These are phyloP conservation scores for Halcyon senegalensis DNA, from an alignment of 2,113 vertebrate genomes.

Conservation along the genomic window DNA sequence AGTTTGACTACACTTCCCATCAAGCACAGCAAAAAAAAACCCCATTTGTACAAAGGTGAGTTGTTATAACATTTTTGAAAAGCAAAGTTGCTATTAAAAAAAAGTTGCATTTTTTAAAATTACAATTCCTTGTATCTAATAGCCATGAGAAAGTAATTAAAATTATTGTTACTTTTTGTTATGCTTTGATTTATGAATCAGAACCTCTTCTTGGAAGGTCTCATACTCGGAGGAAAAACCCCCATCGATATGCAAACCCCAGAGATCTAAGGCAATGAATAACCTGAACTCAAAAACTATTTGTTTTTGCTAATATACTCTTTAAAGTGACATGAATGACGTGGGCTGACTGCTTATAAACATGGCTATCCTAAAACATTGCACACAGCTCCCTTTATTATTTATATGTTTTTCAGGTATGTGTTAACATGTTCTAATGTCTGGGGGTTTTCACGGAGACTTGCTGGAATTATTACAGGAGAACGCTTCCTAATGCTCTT, in stretches of 20 bases:
- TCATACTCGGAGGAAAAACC: neutral
- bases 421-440: neutral
- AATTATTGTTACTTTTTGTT: neutral
- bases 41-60: neutral
- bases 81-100: neutral
- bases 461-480: neutral
- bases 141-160: neutral
- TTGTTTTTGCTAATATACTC: neutral
- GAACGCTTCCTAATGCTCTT: neutral
- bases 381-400: neutral
- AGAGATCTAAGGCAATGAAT: neutral
- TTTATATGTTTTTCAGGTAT: neutral
- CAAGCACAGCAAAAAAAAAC: neutral
- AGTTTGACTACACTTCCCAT: conserved; percentile 66
- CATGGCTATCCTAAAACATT: neutral
- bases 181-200: neutral
- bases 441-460: neutral
- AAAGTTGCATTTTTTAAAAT: neutral
- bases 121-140: neutral
- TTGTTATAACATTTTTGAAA: neutral
- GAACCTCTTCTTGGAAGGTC: neutral
- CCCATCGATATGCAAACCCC: neutral
- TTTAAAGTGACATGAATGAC: neutral
- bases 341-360: neutral
- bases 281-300: neutral